Evolutionary conservation across 2,888 invertebrate genomes (phyloP).

Genomic region (Campoplex nolae): DNA sequence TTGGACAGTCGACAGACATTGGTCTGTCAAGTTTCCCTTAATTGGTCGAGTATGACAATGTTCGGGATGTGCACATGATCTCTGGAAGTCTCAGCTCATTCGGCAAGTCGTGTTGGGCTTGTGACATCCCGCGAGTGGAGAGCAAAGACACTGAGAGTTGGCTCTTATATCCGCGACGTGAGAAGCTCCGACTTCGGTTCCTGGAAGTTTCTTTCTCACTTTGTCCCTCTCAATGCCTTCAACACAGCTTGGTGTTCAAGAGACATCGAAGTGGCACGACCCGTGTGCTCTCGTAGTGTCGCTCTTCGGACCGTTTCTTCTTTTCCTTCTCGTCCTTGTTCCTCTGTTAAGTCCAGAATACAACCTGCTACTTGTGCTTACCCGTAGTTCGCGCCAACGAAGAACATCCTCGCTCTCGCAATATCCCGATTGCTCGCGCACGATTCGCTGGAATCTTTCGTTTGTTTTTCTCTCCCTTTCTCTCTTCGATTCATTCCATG

Average conservation of each 20-base stretch:
- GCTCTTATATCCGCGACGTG: constrained; percentile 17
- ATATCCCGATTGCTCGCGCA: constrained; percentile 78
- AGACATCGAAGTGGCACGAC: constrained; percentile 51
- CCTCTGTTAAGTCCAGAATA: constrained; percentile 47
- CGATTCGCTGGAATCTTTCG: constrained; percentile 80
- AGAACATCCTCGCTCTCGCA: constrained; percentile 59
- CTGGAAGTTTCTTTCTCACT: constrained; percentile 34
- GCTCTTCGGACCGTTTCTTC: constrained; percentile 44
- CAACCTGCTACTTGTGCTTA: constrained; percentile 57
- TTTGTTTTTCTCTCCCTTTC: not conserved
- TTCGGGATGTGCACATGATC: not conserved
- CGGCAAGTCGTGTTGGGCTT: constrained; percentile 20
- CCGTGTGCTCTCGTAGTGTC: constrained; percentile 54
- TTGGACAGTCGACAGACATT: not conserved
- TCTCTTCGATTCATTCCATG: constrained; percentile 1
- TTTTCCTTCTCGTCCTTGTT: constrained; percentile 39
- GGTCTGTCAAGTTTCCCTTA: not conserved
- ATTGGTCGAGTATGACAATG: constrained; percentile 36
- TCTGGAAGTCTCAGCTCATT: not conserved
- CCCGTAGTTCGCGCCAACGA: constrained; percentile 22
- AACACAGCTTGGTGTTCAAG: constrained; percentile 16
- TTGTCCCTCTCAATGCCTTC: too few species aligned
- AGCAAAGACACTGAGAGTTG: constrained; percentile 16
- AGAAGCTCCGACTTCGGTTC: constrained; percentile 40
- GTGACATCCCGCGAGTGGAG: constrained; percentile 25